Percentiles rank a stretch among this genome's conserved stretches.
phyloP scores from a whole-genome alignment of 1,140 invertebrate genomes.

The Solen grandis region DNA sequence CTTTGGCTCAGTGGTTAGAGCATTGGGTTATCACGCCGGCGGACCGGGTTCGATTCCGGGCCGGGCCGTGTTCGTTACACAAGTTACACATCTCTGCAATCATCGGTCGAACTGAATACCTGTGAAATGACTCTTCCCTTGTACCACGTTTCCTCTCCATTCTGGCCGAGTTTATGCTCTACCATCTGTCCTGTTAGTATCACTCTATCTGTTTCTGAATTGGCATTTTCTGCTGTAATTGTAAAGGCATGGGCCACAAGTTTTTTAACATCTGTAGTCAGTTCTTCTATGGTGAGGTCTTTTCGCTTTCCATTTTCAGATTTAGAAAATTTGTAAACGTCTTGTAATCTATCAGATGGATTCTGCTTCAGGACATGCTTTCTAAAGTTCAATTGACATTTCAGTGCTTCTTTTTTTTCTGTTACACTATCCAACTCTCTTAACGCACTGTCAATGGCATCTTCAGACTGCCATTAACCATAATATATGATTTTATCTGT shows the following conservation, averaged over 20 bases:
- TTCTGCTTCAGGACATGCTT: conserved; percentile 48
- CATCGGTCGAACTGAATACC: conserved; percentile 1
- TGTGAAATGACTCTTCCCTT: conserved; percentile 19
- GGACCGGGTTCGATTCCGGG: too few relatives aligned
- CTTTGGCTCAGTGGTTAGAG: too few relatives aligned
- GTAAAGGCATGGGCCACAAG: conserved; percentile 17
- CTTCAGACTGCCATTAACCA: conserved; percentile 50
- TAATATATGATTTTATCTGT: conserved; percentile 43
- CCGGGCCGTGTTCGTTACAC: too few relatives aligned
- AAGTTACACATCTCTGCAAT: background rate
- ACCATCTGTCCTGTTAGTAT: too few relatives aligned
- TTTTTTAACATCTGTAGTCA: conserved; percentile 4
- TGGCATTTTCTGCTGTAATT: background rate
- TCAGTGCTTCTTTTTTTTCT: conserved; percentile 46
- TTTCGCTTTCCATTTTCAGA: conserved; percentile 10
- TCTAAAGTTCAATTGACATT: conserved; percentile 57
- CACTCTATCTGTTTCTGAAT: background rate
- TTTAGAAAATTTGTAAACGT: conserved; percentile 16
- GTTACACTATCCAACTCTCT: conserved; percentile 6
- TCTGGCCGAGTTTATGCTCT: background rate
- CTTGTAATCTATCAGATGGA: background rate
- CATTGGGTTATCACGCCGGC: too few relatives aligned
- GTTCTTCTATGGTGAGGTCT: background rate
- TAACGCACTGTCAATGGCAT: conserved; percentile 14
- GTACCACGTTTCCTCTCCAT: conserved; percentile 9